phyloP scores from a whole-genome alignment of 1,140 invertebrate genomes.

The Rhagoletis pomonella region DNA sequence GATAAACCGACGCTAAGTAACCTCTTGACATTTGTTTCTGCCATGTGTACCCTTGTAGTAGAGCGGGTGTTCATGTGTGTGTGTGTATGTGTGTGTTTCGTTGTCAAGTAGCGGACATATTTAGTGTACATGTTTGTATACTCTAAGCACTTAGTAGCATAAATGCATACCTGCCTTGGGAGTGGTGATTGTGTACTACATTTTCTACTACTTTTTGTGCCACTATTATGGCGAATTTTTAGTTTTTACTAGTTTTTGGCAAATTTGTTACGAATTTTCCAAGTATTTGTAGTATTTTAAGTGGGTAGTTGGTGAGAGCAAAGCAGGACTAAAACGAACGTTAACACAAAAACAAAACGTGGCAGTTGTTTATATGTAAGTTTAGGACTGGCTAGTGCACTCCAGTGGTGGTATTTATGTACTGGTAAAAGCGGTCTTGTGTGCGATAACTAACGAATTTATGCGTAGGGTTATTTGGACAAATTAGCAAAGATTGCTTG shows the following conservation, averaged over 20 bases:
- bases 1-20: slow-evolving; percentile 47
- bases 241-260: slow-evolving; percentile 3
- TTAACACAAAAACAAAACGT: background rate
- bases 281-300: slow-evolving; percentile 40
- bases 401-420: background rate
- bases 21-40: slow-evolving; percentile 45
- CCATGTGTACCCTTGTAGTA: background rate
- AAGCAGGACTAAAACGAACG: background rate
- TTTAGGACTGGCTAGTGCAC: background rate
- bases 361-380: background rate
- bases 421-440: background rate
- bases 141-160: slow-evolving; percentile 22
- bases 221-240: background rate
- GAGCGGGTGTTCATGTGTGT: background rate
- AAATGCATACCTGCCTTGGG: slow-evolving; percentile 51
- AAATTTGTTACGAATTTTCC: slow-evolving; percentile 41
- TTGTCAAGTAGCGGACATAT: slow-evolving; percentile 30
- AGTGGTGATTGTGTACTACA: slow-evolving; percentile 7
- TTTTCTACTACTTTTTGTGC: background rate
- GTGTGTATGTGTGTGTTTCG: background rate
- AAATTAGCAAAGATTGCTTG: slow-evolving; percentile 18
- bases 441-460: slow-evolving; percentile 28
- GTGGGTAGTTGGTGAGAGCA: slow-evolving; percentile 14
- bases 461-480: background rate
- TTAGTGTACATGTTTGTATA: slow-evolving; percentile 40